Percentiles rank a stretch among this genome's conserved stretches.
Conservation (phyloP, 1,140 invertebrate genomes). For the Trichoplusia ni region DNA sequence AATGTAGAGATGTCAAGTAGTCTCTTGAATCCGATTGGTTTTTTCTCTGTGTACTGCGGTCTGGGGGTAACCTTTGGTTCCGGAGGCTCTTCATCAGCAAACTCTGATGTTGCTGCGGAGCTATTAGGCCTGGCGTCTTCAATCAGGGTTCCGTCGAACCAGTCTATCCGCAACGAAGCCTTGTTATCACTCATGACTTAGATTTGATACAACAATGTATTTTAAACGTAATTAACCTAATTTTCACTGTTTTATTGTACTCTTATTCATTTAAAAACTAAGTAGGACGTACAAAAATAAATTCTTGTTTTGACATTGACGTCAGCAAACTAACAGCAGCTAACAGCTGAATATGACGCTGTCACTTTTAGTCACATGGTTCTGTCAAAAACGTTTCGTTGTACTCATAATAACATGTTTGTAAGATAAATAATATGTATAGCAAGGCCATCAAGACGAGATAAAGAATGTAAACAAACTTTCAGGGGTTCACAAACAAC, state of each 20-base stretch:
- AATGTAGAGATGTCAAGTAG: conserved; percentile 58
- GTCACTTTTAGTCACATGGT: background rate
- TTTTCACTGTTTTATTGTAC: background rate
- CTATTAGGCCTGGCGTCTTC: conserved; percentile 54
- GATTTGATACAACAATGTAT: background rate
- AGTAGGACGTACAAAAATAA: conserved; percentile 22
- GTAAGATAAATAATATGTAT: too few relatives aligned
- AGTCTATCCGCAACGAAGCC: conserved; percentile 67
- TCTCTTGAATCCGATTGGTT: conserved; percentile 69
- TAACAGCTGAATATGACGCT: background rate
- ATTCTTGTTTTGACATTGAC: conserved; percentile 27
- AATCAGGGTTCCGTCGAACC: conserved; percentile 72
- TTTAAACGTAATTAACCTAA: background rate
- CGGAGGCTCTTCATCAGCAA: conserved; percentile 53
- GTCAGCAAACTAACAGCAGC: background rate
- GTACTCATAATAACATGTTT: background rate
- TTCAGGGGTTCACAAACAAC: too few relatives aligned
- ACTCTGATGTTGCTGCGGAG: conserved; percentile 37
- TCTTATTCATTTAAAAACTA: background rate
- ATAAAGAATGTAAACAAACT: too few relatives aligned
- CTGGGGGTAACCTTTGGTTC: conserved; percentile 22
- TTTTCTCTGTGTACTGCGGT: conserved; percentile 57
- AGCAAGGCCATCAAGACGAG: too few relatives aligned
- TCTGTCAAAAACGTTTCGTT: conserved; percentile 3
- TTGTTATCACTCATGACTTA: conserved; percentile 51